These are phyloP conservation scores for Chesias legatella DNA, from an alignment of 2,888 invertebrate genomes.

Conservation along the genomic window DNA sequence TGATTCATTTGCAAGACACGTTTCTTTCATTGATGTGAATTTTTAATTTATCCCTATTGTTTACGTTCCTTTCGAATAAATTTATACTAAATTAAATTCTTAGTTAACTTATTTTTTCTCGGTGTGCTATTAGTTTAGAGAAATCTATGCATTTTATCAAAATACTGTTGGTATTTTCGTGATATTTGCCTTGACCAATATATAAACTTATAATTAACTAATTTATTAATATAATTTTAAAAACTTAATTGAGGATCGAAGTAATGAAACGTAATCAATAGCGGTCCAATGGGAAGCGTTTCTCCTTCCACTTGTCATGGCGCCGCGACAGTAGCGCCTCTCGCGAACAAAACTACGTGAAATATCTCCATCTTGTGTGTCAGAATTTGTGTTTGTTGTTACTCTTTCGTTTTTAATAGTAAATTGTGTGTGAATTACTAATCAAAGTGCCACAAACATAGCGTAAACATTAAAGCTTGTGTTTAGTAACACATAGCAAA, in stretches of 20 bases:
- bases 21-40: neutral
- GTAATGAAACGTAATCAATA: constrained; percentile 50
- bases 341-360: constrained; percentile 71
- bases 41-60: constrained; percentile 24
- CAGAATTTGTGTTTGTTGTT: constrained; percentile 82
- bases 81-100: neutral
- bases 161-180: too few species aligned
- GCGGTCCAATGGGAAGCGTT: constrained; percentile 50
- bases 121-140: too few species aligned
- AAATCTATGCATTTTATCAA: too few species aligned
- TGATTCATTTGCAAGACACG: constrained; percentile 12
- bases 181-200: too few species aligned
- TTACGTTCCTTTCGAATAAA: constrained; percentile 44
- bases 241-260: neutral
- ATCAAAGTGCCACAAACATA: constrained; percentile 49
- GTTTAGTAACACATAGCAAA: constrained; percentile 36
- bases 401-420: constrained; percentile 64
- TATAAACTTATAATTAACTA: too few species aligned
- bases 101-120: too few species aligned
- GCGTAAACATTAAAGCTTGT: constrained; percentile 37
- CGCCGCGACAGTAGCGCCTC: constrained; percentile 58
- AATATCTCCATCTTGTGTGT: constrained; percentile 83
- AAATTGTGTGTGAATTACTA: constrained; percentile 56
- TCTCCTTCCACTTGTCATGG: constrained; percentile 47
- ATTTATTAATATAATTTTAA: too few species aligned